A percentile compares a stretch with the other conserved stretches of the same genome.
phyloP scores from a whole-genome alignment of 2,888 invertebrate species.

The Hesperia comma region DNA sequence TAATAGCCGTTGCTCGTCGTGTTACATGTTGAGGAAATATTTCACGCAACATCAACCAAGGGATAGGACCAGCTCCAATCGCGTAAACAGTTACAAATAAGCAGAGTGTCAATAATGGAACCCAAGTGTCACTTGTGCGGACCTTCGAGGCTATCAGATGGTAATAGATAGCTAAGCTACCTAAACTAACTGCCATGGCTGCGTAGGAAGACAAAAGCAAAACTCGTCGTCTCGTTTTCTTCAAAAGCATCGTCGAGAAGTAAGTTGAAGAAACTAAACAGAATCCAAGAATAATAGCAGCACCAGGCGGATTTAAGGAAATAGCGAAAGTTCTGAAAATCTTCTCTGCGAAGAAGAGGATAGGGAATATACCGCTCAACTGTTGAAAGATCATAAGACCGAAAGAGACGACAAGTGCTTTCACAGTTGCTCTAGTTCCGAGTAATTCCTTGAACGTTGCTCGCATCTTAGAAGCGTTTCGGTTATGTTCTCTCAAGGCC shows the following conservation, averaged over 20 bases:
- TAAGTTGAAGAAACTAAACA: constrained; percentile 84
- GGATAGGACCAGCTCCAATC: constrained; percentile 88
- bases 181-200: constrained; percentile 82
- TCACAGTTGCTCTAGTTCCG: constrained; percentile 67
- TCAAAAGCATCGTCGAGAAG: constrained; percentile 83
- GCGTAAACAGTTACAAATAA: constrained; percentile 85
- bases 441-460: constrained; percentile 75
- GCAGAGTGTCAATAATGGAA: constrained; percentile 83
- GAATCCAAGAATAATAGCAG: constrained; percentile 85
- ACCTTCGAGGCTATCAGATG: constrained; percentile 59
- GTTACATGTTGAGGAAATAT: constrained; percentile 86
- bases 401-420: constrained; percentile 77
- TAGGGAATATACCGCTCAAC: constrained; percentile 84
- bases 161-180: constrained; percentile 77
- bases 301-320: constrained; percentile 64
- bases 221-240: constrained; percentile 84
- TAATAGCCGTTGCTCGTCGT: constrained; percentile 86
- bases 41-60: constrained; percentile 88
- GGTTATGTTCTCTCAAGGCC: constrained; percentile 72
- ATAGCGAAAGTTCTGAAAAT: constrained; percentile 81
- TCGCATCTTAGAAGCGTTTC: constrained; percentile 71
- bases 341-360: constrained; percentile 83
- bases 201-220: constrained; percentile 85
- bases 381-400: constrained; percentile 88
- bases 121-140: constrained; percentile 64